Evolutionary conservation across 2,113 vertebrate species (phyloP).

Genomic region (Paraplagusia blochii): DNA sequence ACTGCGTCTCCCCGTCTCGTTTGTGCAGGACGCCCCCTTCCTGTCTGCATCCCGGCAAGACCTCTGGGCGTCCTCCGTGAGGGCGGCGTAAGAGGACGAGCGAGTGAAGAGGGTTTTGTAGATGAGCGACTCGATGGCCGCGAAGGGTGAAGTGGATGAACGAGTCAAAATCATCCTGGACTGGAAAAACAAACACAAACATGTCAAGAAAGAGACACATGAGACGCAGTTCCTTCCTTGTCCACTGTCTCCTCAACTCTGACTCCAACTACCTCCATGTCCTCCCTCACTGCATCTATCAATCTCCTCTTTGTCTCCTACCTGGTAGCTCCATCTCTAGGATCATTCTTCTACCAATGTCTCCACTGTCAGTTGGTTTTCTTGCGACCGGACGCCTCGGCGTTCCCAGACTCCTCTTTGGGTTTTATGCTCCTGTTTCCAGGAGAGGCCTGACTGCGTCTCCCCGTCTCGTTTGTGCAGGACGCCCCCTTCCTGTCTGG

Average conservation of each 20-base stretch:
- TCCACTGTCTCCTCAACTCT: too few species aligned
- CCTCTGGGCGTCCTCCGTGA: slow-evolving; percentile 53
- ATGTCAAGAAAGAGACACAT: neutral
- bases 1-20: neutral
- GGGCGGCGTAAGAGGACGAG: slow-evolving; percentile 56
- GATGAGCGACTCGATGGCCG: slow-evolving; percentile 77
- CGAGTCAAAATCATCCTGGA: slow-evolving; percentile 84
- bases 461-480: neutral
- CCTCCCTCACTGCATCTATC: too few species aligned
- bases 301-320: too few species aligned
- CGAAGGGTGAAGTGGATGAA: slow-evolving; percentile 74
- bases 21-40: neutral
- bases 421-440: slow-evolving; percentile 27
- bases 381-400: slow-evolving; percentile 30
- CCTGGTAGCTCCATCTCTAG: too few species aligned
- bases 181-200: slow-evolving; percentile 57
- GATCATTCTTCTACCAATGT: too few species aligned
- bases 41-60: slow-evolving; percentile 6
- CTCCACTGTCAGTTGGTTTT: slow-evolving; percentile 56
- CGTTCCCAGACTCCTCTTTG: slow-evolving; percentile 36
- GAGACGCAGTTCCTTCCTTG: too few species aligned
- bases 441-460: neutral
- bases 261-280: too few species aligned
- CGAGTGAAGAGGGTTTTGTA: slow-evolving; percentile 79
- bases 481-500: neutral